A percentile compares a stretch with the other conserved stretches of the same genome.
phyloP scores from a whole-genome alignment of 1,140 invertebrate species.

The Penaeus indicus region DNA sequence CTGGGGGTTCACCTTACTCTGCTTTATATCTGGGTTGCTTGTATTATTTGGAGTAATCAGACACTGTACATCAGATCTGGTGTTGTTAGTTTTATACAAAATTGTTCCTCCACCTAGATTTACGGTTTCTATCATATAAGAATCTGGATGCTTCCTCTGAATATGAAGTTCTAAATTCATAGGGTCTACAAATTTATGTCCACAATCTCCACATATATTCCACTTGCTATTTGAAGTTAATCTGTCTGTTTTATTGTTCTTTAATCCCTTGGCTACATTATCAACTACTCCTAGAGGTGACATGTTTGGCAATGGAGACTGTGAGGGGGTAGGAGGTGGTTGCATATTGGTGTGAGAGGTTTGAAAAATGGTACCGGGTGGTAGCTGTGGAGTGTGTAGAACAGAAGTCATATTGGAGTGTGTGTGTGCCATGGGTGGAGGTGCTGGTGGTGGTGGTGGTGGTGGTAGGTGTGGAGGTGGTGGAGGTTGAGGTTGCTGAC shows the following conservation, averaged over 20 bases:
- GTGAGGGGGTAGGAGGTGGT: slow-evolving; percentile 35
- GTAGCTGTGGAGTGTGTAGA: slow-evolving; percentile 57
- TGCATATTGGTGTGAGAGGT: slow-evolving; percentile 32
- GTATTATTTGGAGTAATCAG: slow-evolving; percentile 27
- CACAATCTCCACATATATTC: slow-evolving; percentile 66
- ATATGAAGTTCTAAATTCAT: slow-evolving; percentile 66
- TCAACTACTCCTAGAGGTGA: slow-evolving; percentile 30
- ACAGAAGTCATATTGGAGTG: slow-evolving; percentile 48
- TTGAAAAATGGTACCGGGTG: slow-evolving; percentile 29
- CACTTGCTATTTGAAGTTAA: slow-evolving; percentile 47
- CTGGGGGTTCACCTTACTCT: slow-evolving; percentile 41
- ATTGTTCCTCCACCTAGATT: slow-evolving; percentile 57
- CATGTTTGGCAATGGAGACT: slow-evolving; percentile 16
- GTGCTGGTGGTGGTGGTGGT: slow-evolving; percentile 45
- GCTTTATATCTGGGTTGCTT: background rate
- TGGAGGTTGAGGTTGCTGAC: slow-evolving; percentile 18
- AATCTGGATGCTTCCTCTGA: slow-evolving; percentile 61
- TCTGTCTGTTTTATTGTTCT: slow-evolving; percentile 27
- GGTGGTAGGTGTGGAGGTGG: slow-evolving; percentile 26
- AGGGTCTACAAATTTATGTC: slow-evolving; percentile 63
- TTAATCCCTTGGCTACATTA: slow-evolving; percentile 33
- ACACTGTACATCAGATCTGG: slow-evolving; percentile 40
- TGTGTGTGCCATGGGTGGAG: slow-evolving; percentile 43
- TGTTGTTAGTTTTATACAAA: slow-evolving; percentile 61
- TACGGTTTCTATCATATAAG: slow-evolving; percentile 56